Evolutionary conservation across 2,888 invertebrate species (phyloP).

Genomic region (Mythimna ferrago): DNA sequence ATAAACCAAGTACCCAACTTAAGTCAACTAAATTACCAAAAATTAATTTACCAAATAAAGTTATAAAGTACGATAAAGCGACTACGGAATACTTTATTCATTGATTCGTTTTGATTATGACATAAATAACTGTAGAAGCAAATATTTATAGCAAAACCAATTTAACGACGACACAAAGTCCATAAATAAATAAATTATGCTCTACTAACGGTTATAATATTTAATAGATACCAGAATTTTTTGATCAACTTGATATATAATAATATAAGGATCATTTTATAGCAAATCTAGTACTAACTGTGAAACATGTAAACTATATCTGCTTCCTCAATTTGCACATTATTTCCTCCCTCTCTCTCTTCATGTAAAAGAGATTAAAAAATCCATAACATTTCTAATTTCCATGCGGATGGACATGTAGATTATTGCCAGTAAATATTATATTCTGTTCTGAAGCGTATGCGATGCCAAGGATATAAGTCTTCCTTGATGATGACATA

Average conservation of each 20-base stretch:
- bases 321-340: slow-evolving; percentile 49
- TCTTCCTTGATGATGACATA: slow-evolving; percentile 58
- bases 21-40: neutral
- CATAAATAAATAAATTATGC: slow-evolving; percentile 13
- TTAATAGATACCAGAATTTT: neutral
- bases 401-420: slow-evolving; percentile 46
- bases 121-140: slow-evolving; percentile 23
- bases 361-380: slow-evolving; percentile 41
- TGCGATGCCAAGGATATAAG: slow-evolving; percentile 57
- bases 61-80: neutral
- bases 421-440: slow-evolving; percentile 45
- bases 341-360: slow-evolving; percentile 49
- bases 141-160: slow-evolving; percentile 10
- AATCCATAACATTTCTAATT: slow-evolving; percentile 54
- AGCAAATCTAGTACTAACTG: neutral
- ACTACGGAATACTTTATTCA: neutral
- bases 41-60: neutral
- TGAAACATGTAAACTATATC: slow-evolving; percentile 5
- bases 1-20: neutral
- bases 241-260: neutral
- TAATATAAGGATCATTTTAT: slow-evolving; percentile 5
- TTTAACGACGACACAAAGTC: neutral
- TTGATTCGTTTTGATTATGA: slow-evolving; percentile 29
- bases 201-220: slow-evolving; percentile 8
- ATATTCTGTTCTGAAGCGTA: slow-evolving; percentile 50